phyloP scores from a whole-genome alignment of 2,797 vertebrate species.

The Myioborus melanocephalus region DNA sequence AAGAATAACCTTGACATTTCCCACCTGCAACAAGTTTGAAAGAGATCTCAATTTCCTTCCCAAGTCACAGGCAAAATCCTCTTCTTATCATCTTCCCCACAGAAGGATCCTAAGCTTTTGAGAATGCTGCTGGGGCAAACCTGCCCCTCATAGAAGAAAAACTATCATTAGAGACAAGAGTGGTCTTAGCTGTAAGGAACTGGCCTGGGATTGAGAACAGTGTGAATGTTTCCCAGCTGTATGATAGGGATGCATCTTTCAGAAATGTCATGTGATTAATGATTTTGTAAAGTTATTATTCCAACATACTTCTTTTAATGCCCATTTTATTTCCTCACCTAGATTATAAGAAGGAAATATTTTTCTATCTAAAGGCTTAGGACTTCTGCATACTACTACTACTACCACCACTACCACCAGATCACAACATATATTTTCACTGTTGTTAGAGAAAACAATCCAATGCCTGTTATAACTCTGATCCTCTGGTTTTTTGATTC shows the following conservation, averaged over 20 bases:
- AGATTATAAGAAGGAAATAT: not conserved
- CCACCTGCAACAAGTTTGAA: not conserved
- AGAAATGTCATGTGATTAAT: not conserved
- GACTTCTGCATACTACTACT: not conserved
- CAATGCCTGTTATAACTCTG: not conserved
- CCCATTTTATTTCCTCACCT: not conserved
- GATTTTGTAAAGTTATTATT: not conserved
- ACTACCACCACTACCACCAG: not conserved
- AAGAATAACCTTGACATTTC: not conserved
- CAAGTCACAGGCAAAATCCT: not conserved
- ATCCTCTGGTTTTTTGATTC: not conserved
- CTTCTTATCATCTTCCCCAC: not conserved
- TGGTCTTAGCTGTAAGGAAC: not conserved
- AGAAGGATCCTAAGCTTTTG: not conserved
- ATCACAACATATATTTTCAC: not conserved
- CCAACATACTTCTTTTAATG: not conserved
- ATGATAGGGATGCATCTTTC: not conserved
- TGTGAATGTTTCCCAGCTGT: not conserved
- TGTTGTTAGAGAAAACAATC: not conserved
- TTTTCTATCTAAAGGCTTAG: not conserved
- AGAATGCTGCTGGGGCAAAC: not conserved
- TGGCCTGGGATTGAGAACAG: not conserved
- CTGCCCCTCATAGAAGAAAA: not conserved
- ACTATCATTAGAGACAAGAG: accelerated
- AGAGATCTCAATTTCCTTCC: not conserved